phyloP scores from a whole-genome alignment of 35 echinoderm and acorn worm genomes.

The Heliocidaris tuberculata region DNA sequence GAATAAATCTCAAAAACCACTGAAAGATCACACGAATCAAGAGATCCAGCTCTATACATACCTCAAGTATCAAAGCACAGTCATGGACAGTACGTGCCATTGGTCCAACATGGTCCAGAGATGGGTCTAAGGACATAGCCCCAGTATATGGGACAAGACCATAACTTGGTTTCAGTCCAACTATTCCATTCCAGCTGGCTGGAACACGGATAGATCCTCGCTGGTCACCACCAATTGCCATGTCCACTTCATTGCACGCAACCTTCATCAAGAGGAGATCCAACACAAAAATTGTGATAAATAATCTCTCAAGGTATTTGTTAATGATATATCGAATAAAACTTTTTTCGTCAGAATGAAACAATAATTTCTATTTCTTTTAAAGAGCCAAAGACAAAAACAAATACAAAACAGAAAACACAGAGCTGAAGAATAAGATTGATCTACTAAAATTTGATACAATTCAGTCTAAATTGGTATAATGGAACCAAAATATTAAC shows the following conservation, averaged over 20 bases:
- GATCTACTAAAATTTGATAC: too few relatives aligned
- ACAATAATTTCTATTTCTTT: not conserved
- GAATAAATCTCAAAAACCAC: too few relatives aligned
- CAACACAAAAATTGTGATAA: not conserved
- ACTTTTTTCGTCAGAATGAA: not conserved
- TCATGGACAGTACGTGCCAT: conserved; percentile 66
- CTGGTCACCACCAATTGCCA: conserved; percentile 83
- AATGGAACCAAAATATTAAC: too few relatives aligned
- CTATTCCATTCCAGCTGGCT: conserved; percentile 74
- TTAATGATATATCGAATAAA: not conserved
- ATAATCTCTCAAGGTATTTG: too few relatives aligned
- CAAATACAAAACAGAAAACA: too few relatives aligned
- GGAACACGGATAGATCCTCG: conserved; percentile 76
- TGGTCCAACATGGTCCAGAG: conserved; percentile 71
- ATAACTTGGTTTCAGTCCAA: conserved; percentile 70
- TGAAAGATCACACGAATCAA: not conserved
- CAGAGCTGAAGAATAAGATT: too few relatives aligned
- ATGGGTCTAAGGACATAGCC: conserved; percentile 61
- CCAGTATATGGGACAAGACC: conserved; percentile 82
- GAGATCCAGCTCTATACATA: conserved; percentile 15
- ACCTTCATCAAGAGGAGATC: conserved; percentile 18
- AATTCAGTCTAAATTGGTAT: too few relatives aligned
- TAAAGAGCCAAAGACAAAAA: not conserved
- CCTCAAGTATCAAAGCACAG: conserved; percentile 72
- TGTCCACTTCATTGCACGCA: conserved; percentile 70